These are phyloP conservation scores for Cynoglossus semilaevis DNA, from an alignment of 2,113 vertebrate genomes.

Conservation along the genomic window DNA sequence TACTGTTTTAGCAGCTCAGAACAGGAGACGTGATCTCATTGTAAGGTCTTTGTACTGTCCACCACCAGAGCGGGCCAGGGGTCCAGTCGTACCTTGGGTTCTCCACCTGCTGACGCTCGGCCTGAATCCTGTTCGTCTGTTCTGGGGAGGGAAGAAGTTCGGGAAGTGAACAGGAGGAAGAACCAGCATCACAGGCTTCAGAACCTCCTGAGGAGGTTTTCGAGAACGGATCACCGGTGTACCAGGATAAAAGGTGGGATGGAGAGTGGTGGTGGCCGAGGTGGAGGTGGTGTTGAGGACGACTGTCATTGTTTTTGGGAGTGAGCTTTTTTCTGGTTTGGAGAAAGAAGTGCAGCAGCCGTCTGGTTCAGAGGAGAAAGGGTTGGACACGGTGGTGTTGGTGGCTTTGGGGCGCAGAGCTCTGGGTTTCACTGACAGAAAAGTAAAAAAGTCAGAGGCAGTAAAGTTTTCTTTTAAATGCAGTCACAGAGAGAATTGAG, in stretches of 20 bases:
- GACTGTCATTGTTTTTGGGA: not conserved
- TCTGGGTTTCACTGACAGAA: slow-evolving; percentile 39
- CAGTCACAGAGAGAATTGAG: not conserved
- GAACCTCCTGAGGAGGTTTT: slow-evolving; percentile 40
- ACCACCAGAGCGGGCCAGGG: slow-evolving; percentile 1
- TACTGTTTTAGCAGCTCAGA: slow-evolving; percentile 36
- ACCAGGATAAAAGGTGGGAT: not conserved
- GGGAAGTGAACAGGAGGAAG: slow-evolving; percentile 73
- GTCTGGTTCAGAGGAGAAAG: slow-evolving; percentile 10
- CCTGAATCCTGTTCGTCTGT: not conserved
- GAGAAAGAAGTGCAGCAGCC: slow-evolving; percentile 1
- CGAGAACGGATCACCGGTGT: not conserved
- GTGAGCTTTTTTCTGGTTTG: slow-evolving; percentile 4
- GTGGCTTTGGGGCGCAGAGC: slow-evolving; percentile 6
- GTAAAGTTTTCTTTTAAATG: not conserved
- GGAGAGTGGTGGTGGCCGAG: not conserved
- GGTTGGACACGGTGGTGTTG: slow-evolving; percentile 9
- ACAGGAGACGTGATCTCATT: slow-evolving; percentile 52
- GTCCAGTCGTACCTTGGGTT: not conserved
- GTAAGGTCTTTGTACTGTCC: slow-evolving; percentile 41
- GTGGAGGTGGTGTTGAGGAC: not conserved
- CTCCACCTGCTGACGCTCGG: slow-evolving; percentile 25
- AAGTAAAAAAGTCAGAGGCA: not conserved
- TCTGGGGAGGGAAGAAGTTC: slow-evolving; percentile 7
- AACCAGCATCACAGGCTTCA: slow-evolving; percentile 71